Evolutionary conservation across 2,888 invertebrate species (phyloP).

Genomic region (Apodemia mormo): DNA sequence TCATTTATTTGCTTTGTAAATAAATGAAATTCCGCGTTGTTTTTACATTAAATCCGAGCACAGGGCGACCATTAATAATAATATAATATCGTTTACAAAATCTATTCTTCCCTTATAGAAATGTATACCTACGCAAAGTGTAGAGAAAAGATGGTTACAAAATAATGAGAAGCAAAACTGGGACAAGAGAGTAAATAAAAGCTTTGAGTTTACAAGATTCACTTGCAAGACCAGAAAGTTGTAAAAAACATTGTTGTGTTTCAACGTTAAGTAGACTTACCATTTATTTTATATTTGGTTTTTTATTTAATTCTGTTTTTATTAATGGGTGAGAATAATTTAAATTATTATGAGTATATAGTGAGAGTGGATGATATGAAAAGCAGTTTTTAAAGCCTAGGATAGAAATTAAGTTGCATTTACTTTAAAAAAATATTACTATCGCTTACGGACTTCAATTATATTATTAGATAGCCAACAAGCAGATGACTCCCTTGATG

Average conservation of each 20-base stretch:
- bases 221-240: conserved; percentile 3
- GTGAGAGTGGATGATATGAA: neutral
- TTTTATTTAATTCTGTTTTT: neutral
- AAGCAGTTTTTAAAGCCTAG: too few species aligned
- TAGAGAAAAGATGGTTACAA: neutral
- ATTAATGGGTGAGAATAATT: neutral
- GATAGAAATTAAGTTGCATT: too few species aligned
- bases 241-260: conserved; percentile 17
- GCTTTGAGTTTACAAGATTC: conserved; percentile 8
- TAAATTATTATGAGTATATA: neutral
- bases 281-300: conserved; percentile 1
- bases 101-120: too few species aligned
- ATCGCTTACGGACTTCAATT: too few species aligned
- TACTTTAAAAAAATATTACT: too few species aligned
- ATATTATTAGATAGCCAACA: too few species aligned
- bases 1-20: too few species aligned
- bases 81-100: too few species aligned
- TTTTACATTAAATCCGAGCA: too few species aligned
- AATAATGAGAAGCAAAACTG: conserved; percentile 15
- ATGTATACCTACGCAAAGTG: neutral
- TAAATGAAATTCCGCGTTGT: too few species aligned
- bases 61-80: too few species aligned
- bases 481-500: too few species aligned
- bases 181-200: neutral
- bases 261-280: neutral